Base-by-base conservation (phyloP, 2,888 invertebrate species). In the Bedellia somnulentella region DNA sequence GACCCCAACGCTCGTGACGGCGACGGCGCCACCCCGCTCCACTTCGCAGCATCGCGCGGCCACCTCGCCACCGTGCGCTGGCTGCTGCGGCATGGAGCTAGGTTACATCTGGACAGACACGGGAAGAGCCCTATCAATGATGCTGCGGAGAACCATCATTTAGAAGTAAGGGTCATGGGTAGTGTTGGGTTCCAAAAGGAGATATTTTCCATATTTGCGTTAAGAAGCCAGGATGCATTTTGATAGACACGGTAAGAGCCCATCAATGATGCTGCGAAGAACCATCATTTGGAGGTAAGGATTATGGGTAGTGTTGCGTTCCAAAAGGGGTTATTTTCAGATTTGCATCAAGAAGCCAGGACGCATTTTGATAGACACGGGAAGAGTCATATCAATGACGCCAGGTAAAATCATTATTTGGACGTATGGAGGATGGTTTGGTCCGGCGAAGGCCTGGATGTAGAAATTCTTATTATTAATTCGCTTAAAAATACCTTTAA, bases 311-410 rank as follows among this genome's bases (percentile, higher is more conserved):
- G 12, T n/a, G n/a, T n/a, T n/a, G n/a, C n/a, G n/a, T n/a, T n/a
- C n/a, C n/a, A n/a, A n/a, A n/a, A n/a, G n/a, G n/a, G n/a, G n/a
- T n/a, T n/a, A n/a, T n/a, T n/a, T n/a, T n/a, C n/a, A n/a, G n/a
- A n/a, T n/a, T n/a, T 93, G 25, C 80, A 86, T 41, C 87, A 91
- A 46, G 91, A 91, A 0, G 92, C 91, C 15, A 80, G 86, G 39
- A 76, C 93, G 13, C 84, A 87, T 10, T 68, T 89, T 37, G 93
- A 93, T 62, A 85, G 91, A 49, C 88, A 87, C 45, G 92, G 93
- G 34, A 92, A 93, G 62, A 91, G 89, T 49, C 92, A 93, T 93
- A 87, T 93, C 40, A 92, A 93, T 52, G 92, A 92, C 56, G 93
- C 93, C 0, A 92, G 91, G 5, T 92, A 93, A 53, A 89, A 92